These are phyloP conservation scores for Myotis planiceps DNA, from an alignment of 2,797 vertebrate species.

Conservation along the genomic window DNA sequence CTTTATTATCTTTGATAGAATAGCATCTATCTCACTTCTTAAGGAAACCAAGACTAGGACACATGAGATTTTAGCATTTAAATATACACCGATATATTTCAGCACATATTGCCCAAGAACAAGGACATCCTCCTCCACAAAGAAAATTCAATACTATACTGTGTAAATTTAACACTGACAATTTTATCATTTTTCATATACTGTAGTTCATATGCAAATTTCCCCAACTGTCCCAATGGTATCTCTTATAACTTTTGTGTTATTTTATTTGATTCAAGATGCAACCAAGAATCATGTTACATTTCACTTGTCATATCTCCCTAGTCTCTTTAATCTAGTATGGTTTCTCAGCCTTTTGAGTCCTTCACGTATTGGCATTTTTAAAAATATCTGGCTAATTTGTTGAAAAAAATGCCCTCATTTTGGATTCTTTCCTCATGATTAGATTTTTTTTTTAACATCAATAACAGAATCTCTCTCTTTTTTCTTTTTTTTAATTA, in stretches of 20 bases:
- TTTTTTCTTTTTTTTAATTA: no score
- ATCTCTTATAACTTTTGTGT: neutral
- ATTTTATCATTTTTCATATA: neutral
- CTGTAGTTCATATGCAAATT: neutral
- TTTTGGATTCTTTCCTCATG: constrained; percentile 23
- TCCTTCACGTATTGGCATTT: constrained; percentile 32
- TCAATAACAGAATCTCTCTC: no score
- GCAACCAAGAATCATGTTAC: neutral
- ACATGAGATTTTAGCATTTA: constrained; percentile 16
- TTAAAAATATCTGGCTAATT: neutral
- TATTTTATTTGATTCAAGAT: constrained; percentile 28
- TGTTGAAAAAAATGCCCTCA: neutral
- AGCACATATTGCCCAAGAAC: neutral
- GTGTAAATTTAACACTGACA: neutral
- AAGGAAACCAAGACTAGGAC: neutral
- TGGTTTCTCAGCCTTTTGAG: neutral
- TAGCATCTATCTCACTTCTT: constrained; percentile 36
- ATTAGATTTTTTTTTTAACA: no score
- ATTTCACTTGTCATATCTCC: constrained; percentile 21
- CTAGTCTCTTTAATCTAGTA: neutral
- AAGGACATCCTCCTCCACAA: neutral
- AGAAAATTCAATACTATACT: constrained; percentile 11
- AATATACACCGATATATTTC: neutral
- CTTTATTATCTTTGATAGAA: constrained; percentile 53
- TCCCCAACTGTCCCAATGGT: neutral